Base-by-base conservation (phyloP, 2,888 invertebrate species). In the Norana najaformis region DNA sequence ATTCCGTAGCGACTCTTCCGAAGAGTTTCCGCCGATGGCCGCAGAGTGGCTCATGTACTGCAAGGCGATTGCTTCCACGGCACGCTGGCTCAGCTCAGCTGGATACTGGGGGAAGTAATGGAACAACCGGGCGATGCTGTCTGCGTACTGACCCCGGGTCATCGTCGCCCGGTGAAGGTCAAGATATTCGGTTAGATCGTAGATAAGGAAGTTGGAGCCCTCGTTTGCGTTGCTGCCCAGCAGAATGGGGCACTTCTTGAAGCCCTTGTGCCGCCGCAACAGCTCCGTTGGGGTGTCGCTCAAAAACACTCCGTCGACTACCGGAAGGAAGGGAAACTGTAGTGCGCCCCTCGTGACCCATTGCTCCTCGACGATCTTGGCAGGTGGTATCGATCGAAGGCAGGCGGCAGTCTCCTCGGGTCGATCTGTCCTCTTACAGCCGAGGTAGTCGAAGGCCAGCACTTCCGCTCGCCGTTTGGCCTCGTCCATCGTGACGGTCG, bases 191-290 rank as follows among this genome's bases (percentile, higher is more conserved):
- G 23, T 18, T 90, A 98, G 96, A 94, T 98, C 98, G 95, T 98
- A 99, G 92, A 98, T 96, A 92, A 98, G 97, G 94, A 98, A 98
- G 95, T 97, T 98, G 94, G 97, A 97, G n/a, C 88, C 98, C 94
- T 99, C 98, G 94, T 98, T 98, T n/a, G 97, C 97, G 95, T 98
- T 98, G 89, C 97, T 97, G 53, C 98, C 98, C 96, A 98, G 96
- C 88, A 98, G 95, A 91, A 98, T 96, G 94, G 97, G 98, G 20
- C 97, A 97, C 95, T 97, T 97, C 95, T 98, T 98, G 95, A 98
- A 98, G 94, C 97, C 97, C 94, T 97, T 97, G 92, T 97, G 96
- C 92, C 96, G 96, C 69, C 96, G 96, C 93, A 98, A 95, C 37
- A 95, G 94, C 1, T 97, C 97, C 89, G 96, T 96, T 6, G 96